Conservation (phyloP, 1,140 invertebrate species). For the Ceratosolen solmsi region DNA sequence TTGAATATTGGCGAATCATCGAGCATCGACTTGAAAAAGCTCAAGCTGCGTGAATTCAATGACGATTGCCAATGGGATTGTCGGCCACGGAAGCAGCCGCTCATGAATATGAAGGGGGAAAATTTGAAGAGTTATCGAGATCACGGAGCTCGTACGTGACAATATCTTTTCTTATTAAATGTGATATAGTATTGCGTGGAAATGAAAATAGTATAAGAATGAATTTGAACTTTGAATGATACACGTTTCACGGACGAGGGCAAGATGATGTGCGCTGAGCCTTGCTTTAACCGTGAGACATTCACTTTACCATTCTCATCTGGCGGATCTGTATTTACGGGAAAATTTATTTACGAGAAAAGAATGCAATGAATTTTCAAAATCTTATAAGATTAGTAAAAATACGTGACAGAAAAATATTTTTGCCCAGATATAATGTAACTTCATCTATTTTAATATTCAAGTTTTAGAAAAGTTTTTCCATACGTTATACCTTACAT, state of each 20-base stretch:
- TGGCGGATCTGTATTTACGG: no score
- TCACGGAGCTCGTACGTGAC: conserved; percentile 45
- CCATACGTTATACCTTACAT: neutral
- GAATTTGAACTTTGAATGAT: no score
- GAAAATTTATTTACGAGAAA: no score
- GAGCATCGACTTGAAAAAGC: neutral
- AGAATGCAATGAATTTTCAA: no score
- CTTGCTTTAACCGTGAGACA: no score
- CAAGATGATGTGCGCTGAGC: no score
- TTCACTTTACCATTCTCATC: no score
- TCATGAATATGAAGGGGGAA: conserved; percentile 35
- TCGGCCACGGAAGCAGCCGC: conserved; percentile 41
- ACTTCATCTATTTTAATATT: neutral
- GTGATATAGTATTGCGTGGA: no score
- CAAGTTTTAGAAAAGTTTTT: neutral
- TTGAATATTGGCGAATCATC: conserved; percentile 29
- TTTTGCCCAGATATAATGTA: neutral
- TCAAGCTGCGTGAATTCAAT: neutral
- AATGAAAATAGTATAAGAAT: no score
- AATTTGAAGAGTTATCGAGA: conserved; percentile 41
- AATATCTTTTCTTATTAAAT: no score
- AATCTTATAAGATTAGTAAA: no score
- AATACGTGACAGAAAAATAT: neutral
- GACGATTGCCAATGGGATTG: conserved; percentile 46
- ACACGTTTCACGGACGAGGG: no score